These are phyloP conservation scores for Euplagia quadripunctaria DNA, from an alignment of 2,888 invertebrate species.

Conservation along the genomic window DNA sequence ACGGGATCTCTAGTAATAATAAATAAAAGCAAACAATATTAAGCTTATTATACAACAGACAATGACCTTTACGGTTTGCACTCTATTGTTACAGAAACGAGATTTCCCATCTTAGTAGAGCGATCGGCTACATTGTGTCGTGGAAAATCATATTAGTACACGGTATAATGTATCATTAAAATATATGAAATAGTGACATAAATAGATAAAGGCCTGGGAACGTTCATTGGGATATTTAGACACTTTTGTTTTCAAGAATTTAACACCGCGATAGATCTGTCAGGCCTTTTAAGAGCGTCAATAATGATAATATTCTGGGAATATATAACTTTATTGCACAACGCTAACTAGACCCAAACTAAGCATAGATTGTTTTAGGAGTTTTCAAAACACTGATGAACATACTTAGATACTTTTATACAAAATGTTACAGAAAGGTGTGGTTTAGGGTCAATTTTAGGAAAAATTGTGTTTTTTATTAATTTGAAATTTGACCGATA, in stretches of 20 bases:
- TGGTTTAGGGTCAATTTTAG: no score
- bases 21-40: conserved; percentile 40
- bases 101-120: conserved; percentile 77
- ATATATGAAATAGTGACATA: conserved; percentile 40
- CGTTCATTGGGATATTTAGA: conserved; percentile 40
- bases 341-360: no score
- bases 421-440: no score
- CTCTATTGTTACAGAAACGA: conserved; percentile 65
- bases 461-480: no score
- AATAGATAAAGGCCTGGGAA: conserved; percentile 47
- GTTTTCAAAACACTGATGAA: no score
- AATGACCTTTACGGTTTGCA: conserved; percentile 68
- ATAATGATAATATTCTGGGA: not conserved
- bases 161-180: conserved; percentile 44
- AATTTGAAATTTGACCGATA: no score
- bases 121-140: conserved; percentile 51
- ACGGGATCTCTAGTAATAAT: no score
- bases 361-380: no score
- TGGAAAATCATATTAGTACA: conserved; percentile 32
- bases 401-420: no score
- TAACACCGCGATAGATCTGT: not conserved
- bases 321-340: no score
- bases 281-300: not conserved
- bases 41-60: conserved; percentile 54
- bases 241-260: conserved; percentile 29